These are phyloP conservation scores for Plotosus lineatus DNA, from an alignment of 2,113 vertebrate genomes.

Conservation along the genomic window DNA sequence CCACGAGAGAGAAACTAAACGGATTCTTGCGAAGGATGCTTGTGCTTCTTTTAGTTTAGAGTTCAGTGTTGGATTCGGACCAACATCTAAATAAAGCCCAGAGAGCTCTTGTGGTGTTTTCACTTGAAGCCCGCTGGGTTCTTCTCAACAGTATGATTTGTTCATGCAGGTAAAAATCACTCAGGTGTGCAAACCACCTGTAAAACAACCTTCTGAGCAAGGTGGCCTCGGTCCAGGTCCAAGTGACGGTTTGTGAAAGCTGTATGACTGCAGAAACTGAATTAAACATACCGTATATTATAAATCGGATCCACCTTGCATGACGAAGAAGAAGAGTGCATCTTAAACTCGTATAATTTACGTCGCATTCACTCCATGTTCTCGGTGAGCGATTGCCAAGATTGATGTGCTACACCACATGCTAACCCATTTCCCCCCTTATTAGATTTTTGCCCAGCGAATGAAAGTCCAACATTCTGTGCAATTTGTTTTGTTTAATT, in stretches of 20 bases:
- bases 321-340: too few relatives aligned
- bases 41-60: neutral
- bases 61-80: neutral
- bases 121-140: neutral
- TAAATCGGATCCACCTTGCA: too few relatives aligned
- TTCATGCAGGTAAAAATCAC: neutral
- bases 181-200: neutral
- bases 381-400: too few relatives aligned
- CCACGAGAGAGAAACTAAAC: neutral
- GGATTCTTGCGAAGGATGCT: neutral
- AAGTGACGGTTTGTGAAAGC: neutral
- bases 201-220: neutral
- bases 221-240: neutral
- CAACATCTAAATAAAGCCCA: neutral
- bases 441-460: neutral
- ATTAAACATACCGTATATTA: neutral
- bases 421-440: neutral
- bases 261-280: neutral
- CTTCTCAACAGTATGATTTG: neutral
- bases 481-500: neutral
- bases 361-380: too few relatives aligned
- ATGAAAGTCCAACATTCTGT: neutral
- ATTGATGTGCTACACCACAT: too few relatives aligned
- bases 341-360: too few relatives aligned
- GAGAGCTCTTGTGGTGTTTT: neutral